Percentiles rank a stretch among this genome's conserved stretches.
Evolutionary conservation across 2,888 invertebrate genomes (phyloP).

Genomic region (Capitulum mitella): DNA sequence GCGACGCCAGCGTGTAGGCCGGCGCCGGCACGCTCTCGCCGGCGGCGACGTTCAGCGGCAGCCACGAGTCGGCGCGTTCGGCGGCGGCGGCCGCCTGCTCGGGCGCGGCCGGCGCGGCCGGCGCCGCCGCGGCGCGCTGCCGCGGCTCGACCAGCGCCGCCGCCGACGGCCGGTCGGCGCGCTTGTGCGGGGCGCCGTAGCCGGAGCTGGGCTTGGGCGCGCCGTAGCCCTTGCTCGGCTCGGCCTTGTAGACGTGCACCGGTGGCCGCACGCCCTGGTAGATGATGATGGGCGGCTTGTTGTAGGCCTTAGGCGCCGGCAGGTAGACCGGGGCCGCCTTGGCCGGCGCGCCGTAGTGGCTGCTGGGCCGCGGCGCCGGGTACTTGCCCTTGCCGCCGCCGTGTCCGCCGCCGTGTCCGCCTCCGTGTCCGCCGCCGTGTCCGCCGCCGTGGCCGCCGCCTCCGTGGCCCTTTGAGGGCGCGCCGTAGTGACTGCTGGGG

Average conservation of each 20-base stretch:
- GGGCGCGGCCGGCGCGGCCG: not conserved
- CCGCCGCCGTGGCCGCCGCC: slow-evolving; percentile 30
- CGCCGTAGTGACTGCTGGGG: slow-evolving; percentile 33
- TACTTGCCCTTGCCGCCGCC: slow-evolving; percentile 28
- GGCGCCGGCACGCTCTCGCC: not conserved
- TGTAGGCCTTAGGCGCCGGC: slow-evolving; percentile 40
- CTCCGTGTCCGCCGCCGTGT: slow-evolving; percentile 14
- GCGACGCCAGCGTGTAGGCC: not conserved
- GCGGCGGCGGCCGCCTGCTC: not conserved
- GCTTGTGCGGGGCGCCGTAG: slow-evolving; percentile 27
- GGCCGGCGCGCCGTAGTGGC: slow-evolving; percentile 10
- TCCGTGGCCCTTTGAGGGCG: slow-evolving; percentile 29
- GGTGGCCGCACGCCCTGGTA: slow-evolving; percentile 44
- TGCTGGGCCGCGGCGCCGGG: slow-evolving; percentile 26
- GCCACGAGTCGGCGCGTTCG: not conserved
- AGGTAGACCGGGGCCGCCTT: slow-evolving; percentile 37
- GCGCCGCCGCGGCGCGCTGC: not conserved
- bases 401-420: slow-evolving; percentile 19
- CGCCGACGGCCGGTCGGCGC: not conserved
- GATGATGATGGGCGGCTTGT: slow-evolving; percentile 43
- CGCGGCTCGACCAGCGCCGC: not conserved
- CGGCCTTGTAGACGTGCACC: slow-evolving; percentile 42
- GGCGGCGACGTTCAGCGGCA: not conserved
- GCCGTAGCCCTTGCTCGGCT: slow-evolving; percentile 35
- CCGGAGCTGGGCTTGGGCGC: slow-evolving; percentile 27